Percentiles rank a stretch among this genome's conserved stretches.
Evolutionary conservation across 2,797 vertebrate species (phyloP).

Genomic region (Rhynchonycteris naso): DNA sequence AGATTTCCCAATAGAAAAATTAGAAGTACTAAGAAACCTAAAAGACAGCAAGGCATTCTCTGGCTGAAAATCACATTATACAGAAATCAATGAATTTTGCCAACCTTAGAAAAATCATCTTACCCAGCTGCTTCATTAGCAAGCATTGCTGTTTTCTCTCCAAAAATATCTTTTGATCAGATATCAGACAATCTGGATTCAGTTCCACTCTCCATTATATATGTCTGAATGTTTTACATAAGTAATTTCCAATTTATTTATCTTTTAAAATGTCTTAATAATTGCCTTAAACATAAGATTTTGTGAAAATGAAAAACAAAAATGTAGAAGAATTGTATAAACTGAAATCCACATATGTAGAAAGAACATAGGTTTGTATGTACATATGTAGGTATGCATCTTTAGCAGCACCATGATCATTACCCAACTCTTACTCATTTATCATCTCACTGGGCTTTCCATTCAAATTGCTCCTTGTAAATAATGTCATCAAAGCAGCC

Average conservation of each 20-base stretch:
- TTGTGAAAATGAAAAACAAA: not conserved
- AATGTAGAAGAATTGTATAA: not conserved
- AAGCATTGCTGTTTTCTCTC: conserved; percentile 10
- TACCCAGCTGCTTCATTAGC: not conserved
- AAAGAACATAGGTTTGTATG: not conserved
- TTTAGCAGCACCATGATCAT: not conserved
- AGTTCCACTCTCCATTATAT: not conserved
- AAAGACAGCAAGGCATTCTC: conserved; percentile 20
- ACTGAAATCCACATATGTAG: not conserved
- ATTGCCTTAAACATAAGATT: not conserved
- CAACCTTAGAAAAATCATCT: conserved; percentile 9
- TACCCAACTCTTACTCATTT: not conserved
- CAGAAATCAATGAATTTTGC: conserved; percentile 15
- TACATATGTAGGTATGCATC: not conserved
- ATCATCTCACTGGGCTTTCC: not conserved
- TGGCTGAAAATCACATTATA: not conserved
- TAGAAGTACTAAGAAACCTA: conserved; percentile 1
- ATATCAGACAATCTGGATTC: conserved; percentile 20
- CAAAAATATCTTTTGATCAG: not conserved
- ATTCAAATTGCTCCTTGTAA: not conserved
- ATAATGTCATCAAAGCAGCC: not conserved
- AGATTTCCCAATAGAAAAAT: conserved; percentile 40
- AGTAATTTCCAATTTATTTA: not conserved
- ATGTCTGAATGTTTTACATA: conserved; percentile 21
- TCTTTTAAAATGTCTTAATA: not conserved